Base-by-base conservation (phyloP, 2,113 vertebrate genomes). In the Naja naja region DNA sequence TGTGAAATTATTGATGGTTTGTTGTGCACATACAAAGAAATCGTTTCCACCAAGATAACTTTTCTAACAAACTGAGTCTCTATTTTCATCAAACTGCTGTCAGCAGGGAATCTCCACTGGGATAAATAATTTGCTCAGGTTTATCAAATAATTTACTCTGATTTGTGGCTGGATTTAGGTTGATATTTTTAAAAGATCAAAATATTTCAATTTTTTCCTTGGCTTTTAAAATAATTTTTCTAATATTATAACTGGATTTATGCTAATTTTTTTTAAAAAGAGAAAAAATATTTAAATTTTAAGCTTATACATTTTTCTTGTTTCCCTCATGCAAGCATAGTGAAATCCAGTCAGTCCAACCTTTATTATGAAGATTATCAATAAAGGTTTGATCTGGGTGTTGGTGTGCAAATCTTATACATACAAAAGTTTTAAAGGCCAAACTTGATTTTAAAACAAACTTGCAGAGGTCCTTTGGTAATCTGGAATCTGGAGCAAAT, bases 401-500 rank as follows among this genome's bases (percentile, higher is more conserved):
- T 8, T 16, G n/a, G 1, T 81, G 18, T 56, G 25, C 27, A 91
- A 85, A 56, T 85, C 6, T 16, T 45, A 91, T n/a, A 39, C 7
- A 49, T 22, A 52, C 8, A 55, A 86, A 74, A 91, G 53, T 87
- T 2, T 93, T 39, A 43, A 81, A 39, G 74, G 34, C 34, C 74
- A 43, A 43, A 43, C 74, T 81, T 81, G 18, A 39, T 43, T 81
- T 81, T 81, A 81, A 81, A 81, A 81, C 6, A 81, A 81, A 81
- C 18, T 39, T 81, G 34, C 34, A n/a, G 14, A 20, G 10, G 14
- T 34, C 0, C 47, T 88, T 88, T 88, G 16, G 16, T 53, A 53
- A 49, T 88, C 93, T 90, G 93, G 95, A 94, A 94, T 94, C 95
- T 92, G 94, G 92, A 95, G 92, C 94, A 95, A 94, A 92, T 54